Conservation (phyloP, 2,113 vertebrate genomes). For the Calonectris borealis region DNA sequence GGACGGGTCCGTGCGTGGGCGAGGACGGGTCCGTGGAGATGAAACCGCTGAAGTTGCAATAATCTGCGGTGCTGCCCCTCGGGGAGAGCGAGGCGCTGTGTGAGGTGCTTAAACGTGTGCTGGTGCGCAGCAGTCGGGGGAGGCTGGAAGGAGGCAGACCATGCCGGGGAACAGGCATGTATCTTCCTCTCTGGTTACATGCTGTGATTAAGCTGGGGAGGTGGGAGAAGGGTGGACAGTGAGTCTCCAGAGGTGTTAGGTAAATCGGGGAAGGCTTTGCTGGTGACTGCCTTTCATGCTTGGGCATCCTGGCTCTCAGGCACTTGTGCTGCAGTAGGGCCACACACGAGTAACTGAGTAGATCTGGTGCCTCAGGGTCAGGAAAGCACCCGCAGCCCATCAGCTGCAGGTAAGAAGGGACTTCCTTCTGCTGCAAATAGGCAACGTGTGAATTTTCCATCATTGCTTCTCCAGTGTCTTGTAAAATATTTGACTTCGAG, state of each 20-base stretch:
- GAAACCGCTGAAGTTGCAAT: background rate
- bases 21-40: background rate
- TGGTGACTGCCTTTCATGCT: accelerated
- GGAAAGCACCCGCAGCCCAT: background rate
- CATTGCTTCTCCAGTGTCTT: background rate
- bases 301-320: background rate
- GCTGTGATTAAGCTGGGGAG: background rate
- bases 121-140: background rate
- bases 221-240: background rate
- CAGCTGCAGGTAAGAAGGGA: background rate
- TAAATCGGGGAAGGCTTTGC: background rate
- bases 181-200: background rate
- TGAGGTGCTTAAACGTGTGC: accelerated
- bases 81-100: background rate
- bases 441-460: background rate
- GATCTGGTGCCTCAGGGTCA: background rate
- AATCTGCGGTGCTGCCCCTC: background rate
- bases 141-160: background rate
- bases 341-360: accelerated
- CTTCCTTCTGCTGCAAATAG: background rate
- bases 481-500: background rate
- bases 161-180: accelerated
- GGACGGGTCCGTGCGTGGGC: background rate
- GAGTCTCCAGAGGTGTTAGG: no score
- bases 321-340: background rate